A percentile compares a stretch with the other conserved stretches of the same genome.
Evolutionary conservation across 37 sponge, comb jelly and placozoan species (phyloP).

Genomic region (Agelas oroides): DNA sequence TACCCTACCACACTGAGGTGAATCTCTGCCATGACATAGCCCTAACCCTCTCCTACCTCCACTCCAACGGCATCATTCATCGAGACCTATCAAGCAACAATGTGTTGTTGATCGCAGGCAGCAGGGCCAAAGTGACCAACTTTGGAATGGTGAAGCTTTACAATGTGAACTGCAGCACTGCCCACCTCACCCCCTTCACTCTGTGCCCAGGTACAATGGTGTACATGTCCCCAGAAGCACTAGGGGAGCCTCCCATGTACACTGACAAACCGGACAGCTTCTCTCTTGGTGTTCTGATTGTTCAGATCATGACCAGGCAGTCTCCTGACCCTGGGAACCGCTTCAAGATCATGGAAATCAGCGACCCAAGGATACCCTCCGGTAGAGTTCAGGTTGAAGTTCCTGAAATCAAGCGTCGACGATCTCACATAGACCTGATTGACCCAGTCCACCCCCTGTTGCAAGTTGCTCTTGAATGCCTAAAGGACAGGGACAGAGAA

Average conservation of each 20-base stretch:
- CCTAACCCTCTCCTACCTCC: too few relatives aligned
- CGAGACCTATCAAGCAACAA: conserved; percentile 14
- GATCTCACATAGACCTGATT: not conserved
- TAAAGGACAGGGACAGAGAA: not conserved
- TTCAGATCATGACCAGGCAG: not conserved
- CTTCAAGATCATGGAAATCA: not conserved
- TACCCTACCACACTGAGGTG: too few relatives aligned
- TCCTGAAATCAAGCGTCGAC: not conserved
- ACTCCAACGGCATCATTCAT: not conserved
- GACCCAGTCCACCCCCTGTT: not conserved
- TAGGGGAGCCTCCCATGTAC: not conserved
- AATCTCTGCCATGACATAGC: too few relatives aligned
- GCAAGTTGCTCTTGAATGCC: not conserved
- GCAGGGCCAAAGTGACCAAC: not conserved
- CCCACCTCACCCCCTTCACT: not conserved
- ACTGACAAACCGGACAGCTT: conserved; percentile 4
- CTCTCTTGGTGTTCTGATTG: not conserved
- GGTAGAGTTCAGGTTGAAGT: not conserved
- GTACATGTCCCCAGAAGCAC: conserved; percentile 10
- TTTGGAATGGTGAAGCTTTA: not conserved
- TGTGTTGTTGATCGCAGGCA: not conserved
- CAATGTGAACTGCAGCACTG: not conserved
- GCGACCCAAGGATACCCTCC: not conserved
- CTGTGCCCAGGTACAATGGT: not conserved
- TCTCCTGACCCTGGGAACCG: not conserved